These are phyloP conservation scores for Antitype chi DNA, from an alignment of 2,888 invertebrate genomes.

Conservation along the genomic window DNA sequence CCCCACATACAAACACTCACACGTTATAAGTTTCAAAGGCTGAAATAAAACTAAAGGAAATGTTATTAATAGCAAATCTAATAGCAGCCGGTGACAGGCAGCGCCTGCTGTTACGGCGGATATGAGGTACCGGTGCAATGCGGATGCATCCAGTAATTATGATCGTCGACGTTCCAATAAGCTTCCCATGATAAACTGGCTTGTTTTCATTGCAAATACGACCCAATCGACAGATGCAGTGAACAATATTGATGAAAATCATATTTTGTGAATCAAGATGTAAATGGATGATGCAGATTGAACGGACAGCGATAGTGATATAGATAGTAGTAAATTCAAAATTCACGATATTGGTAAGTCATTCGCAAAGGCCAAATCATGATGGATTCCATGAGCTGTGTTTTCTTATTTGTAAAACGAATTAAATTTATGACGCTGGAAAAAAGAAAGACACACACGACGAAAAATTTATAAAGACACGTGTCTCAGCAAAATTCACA, in stretches of 20 bases:
- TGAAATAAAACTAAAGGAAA: constrained; percentile 60
- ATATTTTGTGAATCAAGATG: constrained; percentile 43
- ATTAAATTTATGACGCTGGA: neutral
- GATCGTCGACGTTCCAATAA: constrained; percentile 62
- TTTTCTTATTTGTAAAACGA: neutral
- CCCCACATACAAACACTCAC: constrained; percentile 2
- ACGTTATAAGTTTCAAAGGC: constrained; percentile 44
- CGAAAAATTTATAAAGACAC: constrained; percentile 13
- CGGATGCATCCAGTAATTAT: constrained; percentile 63
- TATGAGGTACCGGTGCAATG: constrained; percentile 60
- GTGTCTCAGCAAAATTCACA: neutral
- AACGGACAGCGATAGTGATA: neutral
- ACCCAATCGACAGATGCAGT: constrained; percentile 20
- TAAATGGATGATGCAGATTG: constrained; percentile 27
- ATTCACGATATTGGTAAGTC: neutral
- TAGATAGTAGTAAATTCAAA: constrained; percentile 19
- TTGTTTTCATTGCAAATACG: constrained; percentile 35
- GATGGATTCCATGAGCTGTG: neutral
- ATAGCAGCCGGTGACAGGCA: constrained; percentile 47
- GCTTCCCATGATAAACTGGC: constrained; percentile 46
- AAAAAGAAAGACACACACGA: neutral
- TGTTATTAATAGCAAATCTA: constrained; percentile 62
- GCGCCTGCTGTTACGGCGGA: constrained; percentile 43
- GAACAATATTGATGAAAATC: constrained; percentile 53
- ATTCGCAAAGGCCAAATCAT: neutral